A percentile compares a stretch with the other conserved stretches of the same genome.
phyloP scores from a whole-genome alignment of 2,888 invertebrate species.

The Drosophila pseudotalamancana region DNA sequence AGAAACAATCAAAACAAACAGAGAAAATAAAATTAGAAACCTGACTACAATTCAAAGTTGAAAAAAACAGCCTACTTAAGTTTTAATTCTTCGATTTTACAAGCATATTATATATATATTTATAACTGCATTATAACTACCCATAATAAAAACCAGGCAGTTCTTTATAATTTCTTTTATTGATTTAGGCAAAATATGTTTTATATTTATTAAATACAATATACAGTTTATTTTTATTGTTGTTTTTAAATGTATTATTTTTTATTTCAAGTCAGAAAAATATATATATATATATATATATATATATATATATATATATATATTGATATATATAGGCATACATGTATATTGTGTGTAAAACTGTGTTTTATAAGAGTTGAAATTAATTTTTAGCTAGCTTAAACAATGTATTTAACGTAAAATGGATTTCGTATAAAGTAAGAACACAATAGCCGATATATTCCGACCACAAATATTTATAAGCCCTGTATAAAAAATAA shows the following conservation, averaged over 20 bases:
- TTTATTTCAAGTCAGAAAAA: conserved; percentile 67
- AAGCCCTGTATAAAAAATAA: conserved; percentile 28
- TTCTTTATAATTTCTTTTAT: conserved; percentile 25
- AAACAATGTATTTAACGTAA: conserved; percentile 41
- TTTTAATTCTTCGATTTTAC: neutral
- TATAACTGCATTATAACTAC: neutral
- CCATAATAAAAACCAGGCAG: neutral
- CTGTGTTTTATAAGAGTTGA: conserved; percentile 45
- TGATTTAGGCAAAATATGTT: conserved; percentile 63
- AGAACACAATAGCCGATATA: conserved; percentile 39
- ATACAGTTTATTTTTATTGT: conserved; percentile 18
- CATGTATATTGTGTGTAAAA: conserved; percentile 46
- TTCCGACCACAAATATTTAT: conserved; percentile 44
- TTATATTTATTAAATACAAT: conserved; percentile 51
- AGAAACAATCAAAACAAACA: conserved; percentile 17
- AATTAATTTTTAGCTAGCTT: conserved; percentile 51
- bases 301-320: conserved; percentile 34
- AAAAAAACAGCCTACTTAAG: neutral
- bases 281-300: conserved; percentile 34
- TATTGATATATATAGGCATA: conserved; percentile 30
- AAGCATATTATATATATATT: neutral
- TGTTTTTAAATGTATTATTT: conserved; percentile 44
- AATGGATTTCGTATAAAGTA: conserved; percentile 44
- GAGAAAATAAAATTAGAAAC: conserved; percentile 27
- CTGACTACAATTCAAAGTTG: conserved; percentile 23